These are phyloP conservation scores for Physella acuta DNA, from an alignment of 1,140 invertebrate species.

Conservation along the genomic window DNA sequence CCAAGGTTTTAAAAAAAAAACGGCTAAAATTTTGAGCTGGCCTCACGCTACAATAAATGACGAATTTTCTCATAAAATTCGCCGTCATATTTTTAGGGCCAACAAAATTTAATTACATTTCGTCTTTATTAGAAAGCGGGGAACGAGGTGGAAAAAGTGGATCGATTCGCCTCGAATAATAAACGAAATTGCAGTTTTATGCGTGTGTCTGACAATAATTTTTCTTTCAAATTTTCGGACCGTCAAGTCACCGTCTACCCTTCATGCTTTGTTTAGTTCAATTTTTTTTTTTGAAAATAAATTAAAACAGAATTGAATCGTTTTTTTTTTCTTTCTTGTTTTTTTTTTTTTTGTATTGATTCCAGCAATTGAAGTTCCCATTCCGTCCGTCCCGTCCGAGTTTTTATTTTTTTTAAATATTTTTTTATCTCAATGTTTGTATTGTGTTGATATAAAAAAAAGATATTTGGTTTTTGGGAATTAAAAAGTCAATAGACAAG, in stretches of 20 bases:
- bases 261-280: background rate
- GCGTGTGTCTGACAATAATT: conserved; percentile 12
- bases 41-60: conserved; percentile 13
- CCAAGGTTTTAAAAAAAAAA: background rate
- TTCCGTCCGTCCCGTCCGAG: too few species aligned
- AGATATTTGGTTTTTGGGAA: too few species aligned
- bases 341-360: background rate
- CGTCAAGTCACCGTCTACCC: too few species aligned
- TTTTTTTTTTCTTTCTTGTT: background rate
- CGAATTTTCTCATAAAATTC: conserved; percentile 13
- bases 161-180: conserved; percentile 19
- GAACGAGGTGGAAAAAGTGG: background rate
- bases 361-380: too few species aligned
- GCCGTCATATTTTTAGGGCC: conserved; percentile 3
- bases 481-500: too few species aligned
- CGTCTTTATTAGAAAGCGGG: conserved; percentile 6
- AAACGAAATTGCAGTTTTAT: conserved; percentile 21
- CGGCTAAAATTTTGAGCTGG: background rate
- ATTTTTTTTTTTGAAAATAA: background rate
- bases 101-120: conserved; percentile 22
- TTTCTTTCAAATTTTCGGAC: background rate
- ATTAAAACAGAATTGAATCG: background rate
- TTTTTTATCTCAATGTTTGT: too few species aligned
- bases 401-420: too few species aligned
- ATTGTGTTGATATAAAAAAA: too few species aligned